Conservation (phyloP, 2,888 invertebrate species). For the Poecilobothrus nobilitatus region DNA sequence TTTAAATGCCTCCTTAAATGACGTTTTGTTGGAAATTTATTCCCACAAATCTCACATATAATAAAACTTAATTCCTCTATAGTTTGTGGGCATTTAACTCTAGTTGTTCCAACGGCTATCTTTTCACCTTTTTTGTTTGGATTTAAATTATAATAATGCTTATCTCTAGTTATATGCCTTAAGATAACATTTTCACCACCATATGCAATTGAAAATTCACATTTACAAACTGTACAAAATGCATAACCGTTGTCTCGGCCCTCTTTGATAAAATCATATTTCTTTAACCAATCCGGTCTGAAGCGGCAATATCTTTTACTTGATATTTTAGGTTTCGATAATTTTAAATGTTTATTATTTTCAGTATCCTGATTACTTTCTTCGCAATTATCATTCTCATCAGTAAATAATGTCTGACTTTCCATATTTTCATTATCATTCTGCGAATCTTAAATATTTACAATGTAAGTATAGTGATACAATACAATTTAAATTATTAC, state of each 20-base stretch:
- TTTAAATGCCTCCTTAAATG: background rate
- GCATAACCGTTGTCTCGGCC: slow-evolving; percentile 18
- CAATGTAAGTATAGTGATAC: background rate
- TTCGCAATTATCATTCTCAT: background rate
- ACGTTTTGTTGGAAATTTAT: background rate
- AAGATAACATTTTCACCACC: slow-evolving; percentile 20
- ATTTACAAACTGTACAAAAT: background rate
- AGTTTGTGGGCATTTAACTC: background rate
- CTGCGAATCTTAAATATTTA: no score
- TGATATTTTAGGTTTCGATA: slow-evolving; percentile 20
- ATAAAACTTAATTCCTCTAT: background rate
- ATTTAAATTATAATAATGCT: slow-evolving; percentile 15
- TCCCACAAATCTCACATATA: slow-evolving; percentile 7
- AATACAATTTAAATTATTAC: background rate
- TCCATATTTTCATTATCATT: background rate
- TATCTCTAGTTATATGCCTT: slow-evolving; percentile 8
- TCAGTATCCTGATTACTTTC: background rate
- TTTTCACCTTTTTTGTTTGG: slow-evolving; percentile 27
- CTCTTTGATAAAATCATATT: slow-evolving; percentile 18
- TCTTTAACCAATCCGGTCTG: background rate
- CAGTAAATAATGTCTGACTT: slow-evolving; percentile 10
- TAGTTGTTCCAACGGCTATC: slow-evolving; percentile 25
- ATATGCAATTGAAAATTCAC: slow-evolving; percentile 14
- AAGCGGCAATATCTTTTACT: slow-evolving; percentile 17
- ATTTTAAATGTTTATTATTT: slow-evolving; percentile 1